These are phyloP conservation scores for Drosophila rellima DNA, from an alignment of 2,888 invertebrate genomes.

Conservation along the genomic window DNA sequence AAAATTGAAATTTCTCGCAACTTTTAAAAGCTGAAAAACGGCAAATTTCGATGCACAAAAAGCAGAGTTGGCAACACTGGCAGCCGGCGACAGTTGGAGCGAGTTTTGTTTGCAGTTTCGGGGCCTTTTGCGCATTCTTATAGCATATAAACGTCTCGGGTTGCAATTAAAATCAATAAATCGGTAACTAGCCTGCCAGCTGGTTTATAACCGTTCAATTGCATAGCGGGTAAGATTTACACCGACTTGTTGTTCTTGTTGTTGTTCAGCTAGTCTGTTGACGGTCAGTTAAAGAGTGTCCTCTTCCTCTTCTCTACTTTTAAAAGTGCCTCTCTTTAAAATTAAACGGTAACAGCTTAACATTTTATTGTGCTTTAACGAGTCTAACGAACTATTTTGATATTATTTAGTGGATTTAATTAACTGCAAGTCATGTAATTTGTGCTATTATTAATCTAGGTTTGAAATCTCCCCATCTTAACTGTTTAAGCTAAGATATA, in stretches of 20 bases:
- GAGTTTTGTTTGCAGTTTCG: conserved; percentile 46
- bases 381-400: conserved; percentile 34
- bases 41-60: neutral
- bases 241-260: conserved; percentile 8
- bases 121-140: conserved; percentile 73
- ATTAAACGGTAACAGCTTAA: conserved; percentile 65
- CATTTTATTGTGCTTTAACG: conserved; percentile 62
- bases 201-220: conserved; percentile 74
- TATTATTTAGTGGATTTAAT: conserved; percentile 34
- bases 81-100: conserved; percentile 35
- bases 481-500: neutral
- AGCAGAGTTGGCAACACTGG: conserved; percentile 7
- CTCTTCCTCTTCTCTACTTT: conserved; percentile 22
- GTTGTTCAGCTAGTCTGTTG: conserved; percentile 1
- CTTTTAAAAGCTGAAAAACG: neutral
- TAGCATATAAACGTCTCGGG: conserved; percentile 83
- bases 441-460: neutral
- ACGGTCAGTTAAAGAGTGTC: conserved; percentile 19
- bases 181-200: conserved; percentile 79
- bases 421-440: neutral
- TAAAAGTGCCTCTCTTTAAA: conserved; percentile 47
- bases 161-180: conserved; percentile 85
- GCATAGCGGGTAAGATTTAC: conserved; percentile 56
- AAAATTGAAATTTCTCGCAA: neutral
- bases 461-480: neutral